Base-by-base conservation (phyloP, 2,113 vertebrate species). In the Brienomyrus brachyistius region DNA sequence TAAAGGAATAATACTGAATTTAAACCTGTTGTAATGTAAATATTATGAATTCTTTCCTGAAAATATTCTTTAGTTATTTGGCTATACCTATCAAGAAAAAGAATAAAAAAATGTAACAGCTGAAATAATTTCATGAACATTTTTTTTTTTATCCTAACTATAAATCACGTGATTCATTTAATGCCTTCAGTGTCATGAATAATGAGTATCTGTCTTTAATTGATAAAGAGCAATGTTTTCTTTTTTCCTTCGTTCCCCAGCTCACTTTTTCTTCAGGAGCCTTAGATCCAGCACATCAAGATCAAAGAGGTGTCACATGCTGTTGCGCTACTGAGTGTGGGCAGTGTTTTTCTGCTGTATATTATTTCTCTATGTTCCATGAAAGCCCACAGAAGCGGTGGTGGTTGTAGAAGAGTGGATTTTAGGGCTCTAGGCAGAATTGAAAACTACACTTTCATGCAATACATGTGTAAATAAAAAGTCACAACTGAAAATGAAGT, bases 301-400 rank as follows among this genome's bases (percentile, higher is more conserved):
- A 96, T 96, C 95, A 96, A 96, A 96, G 95, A 91, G 89, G 92
- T 94, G 95, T 95, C 95, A 95, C 94, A 93, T 91, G 90, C 91
- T 93, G 94, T 92, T 93, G 15, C 19, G 74, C 15, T 93, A 91
- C 91, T 93, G 92, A 95, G 93, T 93, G 92, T 77, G 85, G 92
- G 92, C 92, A 93, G 92, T 92, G 91, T 94, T 93, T 93, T 90
- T 86, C 92, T 88, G 91, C 93, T 91, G 93, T 93, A 94, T 92
- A 93, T 93, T 94, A 93, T 94, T 95, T 92, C 92, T 90, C 92
- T 91, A 88, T 93, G 93, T 92, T 92, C 95, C 94, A 94, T 94
- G 93, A 94, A 95, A 94, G 93, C 80, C 92, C 91, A 35, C 86
- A 40, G 17, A 31, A 27, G 89, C 87, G 90, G 90, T 56, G 48